Evolutionary conservation across 2,888 invertebrate species (phyloP).

Genomic region (Sepioteuthis lessoniana): DNA sequence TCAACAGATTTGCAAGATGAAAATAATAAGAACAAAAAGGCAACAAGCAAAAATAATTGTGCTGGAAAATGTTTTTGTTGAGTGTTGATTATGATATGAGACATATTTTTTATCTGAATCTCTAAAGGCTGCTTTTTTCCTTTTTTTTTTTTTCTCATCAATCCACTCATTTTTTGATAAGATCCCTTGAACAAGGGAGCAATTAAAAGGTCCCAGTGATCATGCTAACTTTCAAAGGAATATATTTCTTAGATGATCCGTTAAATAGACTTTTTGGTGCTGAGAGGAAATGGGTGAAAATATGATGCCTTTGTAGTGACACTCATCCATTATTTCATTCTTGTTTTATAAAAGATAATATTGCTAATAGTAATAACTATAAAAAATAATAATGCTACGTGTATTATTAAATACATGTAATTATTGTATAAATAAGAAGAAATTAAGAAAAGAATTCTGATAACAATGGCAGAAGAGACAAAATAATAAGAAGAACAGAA

Average conservation of each 20-base stretch:
- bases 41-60: not conserved
- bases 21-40: not conserved
- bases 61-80: not conserved
- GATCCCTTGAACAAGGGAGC: not conserved
- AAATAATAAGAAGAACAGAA: not conserved
- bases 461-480: not conserved
- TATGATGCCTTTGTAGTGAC: not conserved
- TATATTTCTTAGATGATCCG: not conserved
- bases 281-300: not conserved
- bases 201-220: constrained; percentile 33
- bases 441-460: not conserved
- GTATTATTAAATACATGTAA: not conserved
- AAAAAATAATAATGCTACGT: not conserved
- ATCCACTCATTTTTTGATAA: not conserved
- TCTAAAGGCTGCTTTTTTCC: not conserved
- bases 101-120: not conserved
- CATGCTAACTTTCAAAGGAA: not conserved
- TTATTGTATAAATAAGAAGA: not conserved
- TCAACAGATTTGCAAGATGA: not conserved
- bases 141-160: not conserved
- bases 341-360: not conserved
- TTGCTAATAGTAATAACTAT: not conserved
- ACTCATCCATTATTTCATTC: not conserved
- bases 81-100: not conserved
- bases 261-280: constrained; percentile 33